phyloP scores from a whole-genome alignment of 2,797 vertebrate genomes.

The Bradypus variegatus region DNA sequence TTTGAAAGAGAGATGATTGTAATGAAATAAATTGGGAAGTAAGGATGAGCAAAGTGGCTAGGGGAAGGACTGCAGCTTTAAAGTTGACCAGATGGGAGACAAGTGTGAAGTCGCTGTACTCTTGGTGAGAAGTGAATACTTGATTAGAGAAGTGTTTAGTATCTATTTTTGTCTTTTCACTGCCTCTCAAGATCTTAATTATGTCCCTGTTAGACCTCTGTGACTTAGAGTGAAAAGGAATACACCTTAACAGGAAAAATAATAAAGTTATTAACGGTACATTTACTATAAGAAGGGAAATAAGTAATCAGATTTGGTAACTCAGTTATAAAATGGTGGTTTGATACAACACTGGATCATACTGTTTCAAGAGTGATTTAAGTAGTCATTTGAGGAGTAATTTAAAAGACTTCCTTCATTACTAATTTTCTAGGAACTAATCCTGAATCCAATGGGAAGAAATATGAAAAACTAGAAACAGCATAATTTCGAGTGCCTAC shows the following conservation, averaged over 20 bases:
- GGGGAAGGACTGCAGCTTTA: not conserved
- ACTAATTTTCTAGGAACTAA: constrained; percentile 9
- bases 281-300: constrained; percentile 19
- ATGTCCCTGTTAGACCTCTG: constrained; percentile 18
- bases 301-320: not conserved
- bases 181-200: constrained; percentile 38
- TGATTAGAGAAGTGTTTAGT: constrained; percentile 54
- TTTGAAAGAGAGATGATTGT: constrained; percentile 22
- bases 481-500: not conserved
- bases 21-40: constrained; percentile 11
- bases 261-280: constrained; percentile 21
- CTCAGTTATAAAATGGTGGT: constrained; percentile 33
- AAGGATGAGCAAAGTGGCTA: not conserved
- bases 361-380: constrained; percentile 9
- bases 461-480: constrained; percentile 19
- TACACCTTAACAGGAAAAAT: constrained; percentile 26
- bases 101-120: constrained; percentile 29
- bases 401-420: not conserved
- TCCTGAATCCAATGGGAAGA: constrained; percentile 4
- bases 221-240: constrained; percentile 30
- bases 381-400: not conserved
- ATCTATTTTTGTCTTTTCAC: constrained; percentile 51
- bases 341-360: constrained; percentile 4
- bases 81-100: constrained; percentile 7
- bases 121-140: constrained; percentile 17